These are phyloP conservation scores for Phrynocephalus vlangalii DNA, from an alignment of 2,797 vertebrate species.

Conservation along the genomic window DNA sequence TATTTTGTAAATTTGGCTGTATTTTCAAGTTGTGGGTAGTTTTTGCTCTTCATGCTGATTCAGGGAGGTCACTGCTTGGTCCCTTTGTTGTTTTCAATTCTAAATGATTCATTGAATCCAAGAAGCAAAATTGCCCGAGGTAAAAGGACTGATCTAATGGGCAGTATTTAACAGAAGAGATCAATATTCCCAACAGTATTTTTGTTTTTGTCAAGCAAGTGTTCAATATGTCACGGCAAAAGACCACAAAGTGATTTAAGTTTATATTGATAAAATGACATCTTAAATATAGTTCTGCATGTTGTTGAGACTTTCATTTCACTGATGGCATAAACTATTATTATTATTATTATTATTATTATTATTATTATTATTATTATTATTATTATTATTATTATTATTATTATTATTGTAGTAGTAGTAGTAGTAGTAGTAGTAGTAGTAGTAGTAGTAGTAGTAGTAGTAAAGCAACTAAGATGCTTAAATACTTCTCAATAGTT, in stretches of 20 bases:
- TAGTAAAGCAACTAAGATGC: rapidly evolving
- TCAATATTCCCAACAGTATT: slow-evolving; percentile 59
- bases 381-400: slow-evolving; percentile 10
- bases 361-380: too few relatives aligned
- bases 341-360: background rate
- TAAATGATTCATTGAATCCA: slow-evolving; percentile 48
- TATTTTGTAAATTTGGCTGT: background rate
- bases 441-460: background rate
- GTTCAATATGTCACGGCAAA: slow-evolving; percentile 51
- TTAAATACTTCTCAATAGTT: slow-evolving; percentile 28
- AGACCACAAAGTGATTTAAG: slow-evolving; percentile 46
- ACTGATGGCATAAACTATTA: slow-evolving; percentile 26
- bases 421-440: slow-evolving; percentile 9
- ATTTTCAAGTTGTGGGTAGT: slow-evolving; percentile 9
- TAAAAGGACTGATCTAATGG: slow-evolving; percentile 57
- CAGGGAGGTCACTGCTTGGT: slow-evolving; percentile 35
- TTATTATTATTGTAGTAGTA: too few relatives aligned
- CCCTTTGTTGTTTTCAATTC: slow-evolving; percentile 57
- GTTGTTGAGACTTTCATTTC: slow-evolving; percentile 34
- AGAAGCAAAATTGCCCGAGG: slow-evolving; percentile 52
- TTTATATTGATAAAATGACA: slow-evolving; percentile 61
- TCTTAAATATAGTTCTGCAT: slow-evolving; percentile 42
- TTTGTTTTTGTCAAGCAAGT: slow-evolving; percentile 68
- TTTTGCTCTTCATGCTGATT: slow-evolving; percentile 38
- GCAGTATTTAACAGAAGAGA: slow-evolving; percentile 59